A percentile compares a stretch with the other conserved stretches of the same genome.
Evolutionary conservation across 2,797 vertebrate species (phyloP).

Genomic region (Anguilla obscura): DNA sequence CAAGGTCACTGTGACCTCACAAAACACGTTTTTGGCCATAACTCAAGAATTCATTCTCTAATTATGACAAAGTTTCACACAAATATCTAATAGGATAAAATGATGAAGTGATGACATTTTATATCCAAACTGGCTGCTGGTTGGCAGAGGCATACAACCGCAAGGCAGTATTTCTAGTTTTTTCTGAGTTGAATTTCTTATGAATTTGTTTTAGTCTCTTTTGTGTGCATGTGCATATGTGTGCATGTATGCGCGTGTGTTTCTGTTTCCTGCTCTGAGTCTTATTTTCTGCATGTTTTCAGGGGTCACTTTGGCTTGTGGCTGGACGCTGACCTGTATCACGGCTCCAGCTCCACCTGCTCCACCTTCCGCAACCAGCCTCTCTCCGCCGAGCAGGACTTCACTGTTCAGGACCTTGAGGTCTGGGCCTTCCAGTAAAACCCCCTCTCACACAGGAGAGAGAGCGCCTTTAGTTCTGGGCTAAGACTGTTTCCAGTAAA

Average conservation of each 20-base stretch:
- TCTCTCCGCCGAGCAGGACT: slow-evolving; percentile 90
- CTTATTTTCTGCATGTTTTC: slow-evolving; percentile 22
- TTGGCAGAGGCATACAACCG: no score
- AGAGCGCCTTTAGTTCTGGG: background rate
- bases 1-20: no score
- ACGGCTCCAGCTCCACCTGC: slow-evolving; percentile 90
- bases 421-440: slow-evolving; percentile 83
- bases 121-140: no score
- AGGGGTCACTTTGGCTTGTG: slow-evolving; percentile 94
- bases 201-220: background rate
- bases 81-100: no score
- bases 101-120: no score
- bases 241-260: background rate
- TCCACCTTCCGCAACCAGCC: slow-evolving; percentile 96
- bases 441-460: background rate
- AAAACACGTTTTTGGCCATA: no score
- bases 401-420: slow-evolving; percentile 93
- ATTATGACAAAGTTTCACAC: no score
- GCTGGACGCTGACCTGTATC: slow-evolving; percentile 93
- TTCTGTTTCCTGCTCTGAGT: background rate
- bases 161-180: no score
- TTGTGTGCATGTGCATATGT: background rate
- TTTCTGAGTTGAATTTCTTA: background rate
- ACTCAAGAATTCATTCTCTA: no score
- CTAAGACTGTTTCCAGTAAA: background rate